Evolutionary conservation across 2,113 vertebrate species (phyloP), one percentile per base, ranked within the genome.

Genomic region (Petaurus breviceps): DNA sequence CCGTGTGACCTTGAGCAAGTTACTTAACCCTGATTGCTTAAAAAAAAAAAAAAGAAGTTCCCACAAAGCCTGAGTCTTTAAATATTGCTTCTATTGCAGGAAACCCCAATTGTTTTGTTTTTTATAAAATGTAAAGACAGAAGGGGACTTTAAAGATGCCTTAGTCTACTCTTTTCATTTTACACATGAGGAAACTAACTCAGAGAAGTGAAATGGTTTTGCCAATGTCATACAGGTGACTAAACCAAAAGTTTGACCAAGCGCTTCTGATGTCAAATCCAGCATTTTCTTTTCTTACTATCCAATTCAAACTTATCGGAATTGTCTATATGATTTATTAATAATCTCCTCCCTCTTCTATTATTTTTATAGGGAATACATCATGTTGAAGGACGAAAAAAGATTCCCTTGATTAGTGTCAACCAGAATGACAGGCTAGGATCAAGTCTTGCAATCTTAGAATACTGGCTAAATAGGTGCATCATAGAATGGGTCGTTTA

Each of bases 281-380:
- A 61, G 28, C 11, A 61, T 61, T 93, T 95, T 94, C 52, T 61
- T 93, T 95, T 94, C 52, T 53, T 97, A 93, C 26, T 19, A 50
- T 47, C 84, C 49, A 96, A 93, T 51, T 53, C 52, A 89, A 92
- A 92, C 26, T 95, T 23, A 46, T 31, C 43, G 92, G n/a, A 28
- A 51, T 31, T 26, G 57, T 95, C 51, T 14, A 61, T 52, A 47
- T 16, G 26, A 0, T 37, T 92, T 96, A 90, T 43, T 92, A 94
- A 68, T 77, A 57, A 84, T 0, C 84, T 77, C 23, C 49, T 91
- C 50, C 54, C 50, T 47, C 14, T 9, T 3, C 2, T 57, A 91
- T 91, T 94, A 51, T 51, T 91, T 54, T 46, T 54, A 61, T 24
- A 91, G 51, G 52, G 31, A 91, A n/a, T 93, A 93, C 91, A 93